Percentiles rank a stretch among this genome's conserved stretches.
phyloP scores from a whole-genome alignment of 2,113 vertebrate species.

The Pedionomus torquatus region DNA sequence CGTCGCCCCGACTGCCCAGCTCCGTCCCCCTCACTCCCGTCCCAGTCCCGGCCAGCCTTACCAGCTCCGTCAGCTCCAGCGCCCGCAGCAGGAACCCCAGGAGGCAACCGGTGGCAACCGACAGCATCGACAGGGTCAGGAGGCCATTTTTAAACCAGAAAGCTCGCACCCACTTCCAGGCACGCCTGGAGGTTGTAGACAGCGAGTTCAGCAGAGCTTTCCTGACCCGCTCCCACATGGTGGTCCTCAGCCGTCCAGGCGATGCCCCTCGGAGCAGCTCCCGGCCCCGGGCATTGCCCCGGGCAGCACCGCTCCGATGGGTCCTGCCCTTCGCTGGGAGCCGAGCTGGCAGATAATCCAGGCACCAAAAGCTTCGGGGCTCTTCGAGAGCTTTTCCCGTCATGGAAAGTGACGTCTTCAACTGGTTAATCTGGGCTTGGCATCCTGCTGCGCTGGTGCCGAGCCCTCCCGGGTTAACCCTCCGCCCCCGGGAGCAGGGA shows the following conservation, averaged over 20 bases:
- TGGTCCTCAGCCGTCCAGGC: not conserved
- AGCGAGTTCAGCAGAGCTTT: not conserved
- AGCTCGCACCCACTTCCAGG: not conserved
- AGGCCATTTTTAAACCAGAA: conserved; percentile 81
- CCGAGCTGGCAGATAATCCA: not conserved
- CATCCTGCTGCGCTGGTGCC: not conserved
- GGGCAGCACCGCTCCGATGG: rapidly evolving
- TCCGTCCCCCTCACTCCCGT: not conserved
- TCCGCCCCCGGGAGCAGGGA: not conserved
- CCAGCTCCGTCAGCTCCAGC: conserved; percentile 82
- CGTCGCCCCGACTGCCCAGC: rapidly evolving
- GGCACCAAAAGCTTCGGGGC: not conserved
- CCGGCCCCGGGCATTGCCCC: not conserved
- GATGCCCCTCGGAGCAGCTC: not conserved
- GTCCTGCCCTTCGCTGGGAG: not conserved
- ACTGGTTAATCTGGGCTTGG: conserved; percentile 45
- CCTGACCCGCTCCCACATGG: conserved; percentile 53
- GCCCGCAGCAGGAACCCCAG: conserved; percentile 84
- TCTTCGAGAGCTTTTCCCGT: conserved; percentile 7
- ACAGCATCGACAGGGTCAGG: conserved; percentile 82
- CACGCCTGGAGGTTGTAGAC: rapidly evolving
- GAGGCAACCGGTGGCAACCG: conserved; percentile 80
- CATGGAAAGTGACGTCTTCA: conserved; percentile 55
- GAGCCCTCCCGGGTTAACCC: not conserved
- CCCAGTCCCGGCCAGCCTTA: conserved; percentile 4